Base-by-base conservation (phyloP, 2,888 invertebrate genomes). In the Euzetes globulus region DNA sequence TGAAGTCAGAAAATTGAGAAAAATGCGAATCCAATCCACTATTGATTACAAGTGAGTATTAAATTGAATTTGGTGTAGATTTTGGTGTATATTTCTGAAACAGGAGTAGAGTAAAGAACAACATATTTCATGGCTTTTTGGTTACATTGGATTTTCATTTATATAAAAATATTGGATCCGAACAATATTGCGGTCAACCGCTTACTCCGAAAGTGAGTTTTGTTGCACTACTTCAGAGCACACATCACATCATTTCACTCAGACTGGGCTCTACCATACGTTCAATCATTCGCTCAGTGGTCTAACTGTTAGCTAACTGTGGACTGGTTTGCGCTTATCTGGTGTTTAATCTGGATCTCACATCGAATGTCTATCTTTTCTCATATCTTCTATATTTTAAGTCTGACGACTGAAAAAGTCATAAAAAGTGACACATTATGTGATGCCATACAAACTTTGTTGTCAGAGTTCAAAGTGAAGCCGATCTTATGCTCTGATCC, bases 351-450 rank as follows among this genome's bases (percentile, higher is more conserved):
- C 68, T 68, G 41, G 37, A 68, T 63, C 37, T 68, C 41, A 22
- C 41, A 22, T 68, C 22, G 41, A 68, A 68, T 68, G 19, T 37
- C 37, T 37, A 22, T 41, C 33, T 63, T 19, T 63, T 27, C 27
- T 29, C 19, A 29, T 29, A 15, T 63, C 2, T 33, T 63, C n/a
- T n/a, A 2, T 33, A 37, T 68, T 45, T 45, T n/a, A 68, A 41
- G 22, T 45, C 68, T 63, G 17, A 45, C 19, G 37, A 33, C 33
- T 22, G 45, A 19, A 68, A 41, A 68, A 68, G 68, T 68, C 68
- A 68, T 68, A 68, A 68, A 68, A 68, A 68, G 68, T 68, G 68
- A 68, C 68, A 68, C 68, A 68, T 41, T n/a, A 37, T 68, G 41
- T 68, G 68, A 60, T 33, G 37, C 68, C n/a, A 68, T 22, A 68